A percentile compares a stretch with the other conserved stretches of the same genome.
Conservation (phyloP, 2,797 vertebrate species). For the Decapterus maruadsi region DNA sequence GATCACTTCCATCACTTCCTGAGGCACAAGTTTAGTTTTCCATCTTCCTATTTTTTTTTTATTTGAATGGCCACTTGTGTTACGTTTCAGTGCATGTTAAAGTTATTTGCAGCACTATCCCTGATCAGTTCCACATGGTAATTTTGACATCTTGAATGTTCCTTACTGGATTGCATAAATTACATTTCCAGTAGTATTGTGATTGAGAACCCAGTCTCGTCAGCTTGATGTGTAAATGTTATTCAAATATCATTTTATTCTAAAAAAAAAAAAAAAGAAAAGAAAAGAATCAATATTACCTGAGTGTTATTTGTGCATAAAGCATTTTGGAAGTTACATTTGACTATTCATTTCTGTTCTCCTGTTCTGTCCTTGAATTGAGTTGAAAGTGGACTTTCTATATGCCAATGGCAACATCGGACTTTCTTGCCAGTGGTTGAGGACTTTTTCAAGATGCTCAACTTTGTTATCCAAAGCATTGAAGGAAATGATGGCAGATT, state of each 20-base stretch:
- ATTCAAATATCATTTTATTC: conserved; percentile 85
- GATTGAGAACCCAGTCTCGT: conserved; percentile 86
- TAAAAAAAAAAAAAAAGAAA: conserved; percentile 67
- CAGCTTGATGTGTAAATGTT: conserved; percentile 88
- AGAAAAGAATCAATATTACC: conserved; percentile 67
- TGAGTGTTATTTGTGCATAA: conserved; percentile 86
- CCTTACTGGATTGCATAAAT: conserved; percentile 80
- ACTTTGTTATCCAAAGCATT: conserved; percentile 80
- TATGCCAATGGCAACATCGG: conserved; percentile 62
- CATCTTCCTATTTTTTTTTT: conserved; percentile 21
- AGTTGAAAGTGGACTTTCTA: conserved; percentile 73
- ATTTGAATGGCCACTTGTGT: conserved; percentile 67
- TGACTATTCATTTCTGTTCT: conserved; percentile 74
- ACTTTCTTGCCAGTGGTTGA: conserved; percentile 52
- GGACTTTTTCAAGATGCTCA: conserved; percentile 70
- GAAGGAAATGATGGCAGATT: conserved; percentile 77
- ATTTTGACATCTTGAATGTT: conserved; percentile 89
- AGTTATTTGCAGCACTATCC: conserved; percentile 77
- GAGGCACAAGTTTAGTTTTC: conserved; percentile 69
- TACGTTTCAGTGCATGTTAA: conserved; percentile 86
- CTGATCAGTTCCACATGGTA: conserved; percentile 76
- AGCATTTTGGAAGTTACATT: conserved; percentile 82
- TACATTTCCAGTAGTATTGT: conserved; percentile 85
- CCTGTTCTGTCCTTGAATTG: conserved; percentile 73
- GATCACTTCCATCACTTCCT: conserved; percentile 41